Conservation (phyloP, 2,113 vertebrate species). For the Spea bombifrons region DNA sequence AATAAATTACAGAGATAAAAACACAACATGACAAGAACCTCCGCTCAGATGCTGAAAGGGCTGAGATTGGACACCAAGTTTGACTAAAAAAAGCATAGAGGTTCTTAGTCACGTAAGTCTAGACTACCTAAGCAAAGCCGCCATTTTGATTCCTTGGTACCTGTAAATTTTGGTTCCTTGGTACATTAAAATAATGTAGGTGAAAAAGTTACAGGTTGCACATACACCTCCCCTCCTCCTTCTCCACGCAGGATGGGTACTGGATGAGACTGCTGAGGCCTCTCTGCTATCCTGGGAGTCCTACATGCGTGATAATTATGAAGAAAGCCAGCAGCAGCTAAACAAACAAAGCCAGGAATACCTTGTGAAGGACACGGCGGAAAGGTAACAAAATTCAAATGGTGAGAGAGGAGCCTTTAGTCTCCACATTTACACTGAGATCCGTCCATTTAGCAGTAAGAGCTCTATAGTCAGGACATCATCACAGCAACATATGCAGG, state of each 20-base stretch:
- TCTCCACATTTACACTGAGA: too few relatives aligned
- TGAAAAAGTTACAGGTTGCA: too few relatives aligned
- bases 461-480: background rate
- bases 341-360: constrained; percentile 62
- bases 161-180: too few relatives aligned
- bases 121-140: too few relatives aligned
- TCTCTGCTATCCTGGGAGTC: constrained; percentile 74
- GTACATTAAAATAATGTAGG: too few relatives aligned
- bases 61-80: too few relatives aligned
- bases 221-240: constrained; percentile 56
- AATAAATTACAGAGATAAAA: too few relatives aligned
- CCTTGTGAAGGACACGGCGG: constrained; percentile 65
- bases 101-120: too few relatives aligned
- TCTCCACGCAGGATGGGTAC: constrained; percentile 54
- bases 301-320: constrained; percentile 73
- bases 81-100: too few relatives aligned
- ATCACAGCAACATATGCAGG: background rate
- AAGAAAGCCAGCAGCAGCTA: constrained; percentile 59
- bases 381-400: constrained; percentile 61
- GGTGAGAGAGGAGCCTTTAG: background rate
- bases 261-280: constrained; percentile 59
- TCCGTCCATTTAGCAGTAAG: background rate
- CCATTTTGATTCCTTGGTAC: too few relatives aligned
- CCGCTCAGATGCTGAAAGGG: too few relatives aligned
- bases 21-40: too few relatives aligned